Evolutionary conservation across 2,888 invertebrate genomes (phyloP), one percentile per base, ranked within the genome.

Genomic region (Terebella lapidaria): DNA sequence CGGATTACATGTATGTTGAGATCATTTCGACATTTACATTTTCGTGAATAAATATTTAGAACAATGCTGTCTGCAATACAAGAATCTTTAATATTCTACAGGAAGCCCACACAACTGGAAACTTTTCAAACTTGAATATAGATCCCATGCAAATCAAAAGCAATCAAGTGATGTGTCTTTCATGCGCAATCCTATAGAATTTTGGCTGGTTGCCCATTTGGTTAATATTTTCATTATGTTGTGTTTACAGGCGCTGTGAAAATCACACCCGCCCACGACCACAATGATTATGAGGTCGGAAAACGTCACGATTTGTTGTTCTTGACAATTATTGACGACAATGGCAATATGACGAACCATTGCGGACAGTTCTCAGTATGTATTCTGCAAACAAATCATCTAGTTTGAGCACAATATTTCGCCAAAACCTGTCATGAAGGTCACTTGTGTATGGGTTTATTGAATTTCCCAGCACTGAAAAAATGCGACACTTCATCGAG

Each of bases 221-320:
- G n/a, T n/a, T n/a, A n/a, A n/a, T n/a, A n/a, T n/a, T n/a, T n/a
- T n/a, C n/a, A n/a, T n/a, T n/a, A n/a, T n/a, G n/a, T n/a, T n/a
- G n/a, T n/a, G n/a, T n/a, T n/a, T n/a, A n/a, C 57, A 80, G 92
- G 97, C 70, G 96, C 95, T 62, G 99, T 99, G 0, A 99, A 99
- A 83, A 92, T 99, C 63, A 97, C 97, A 1, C 97, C 99, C 0
- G 96, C 94, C 1, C 99, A 99, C 81, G 96, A 99, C 81, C 90
- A 88, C 35, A 92, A 92, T 75, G 99, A 99, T 84, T 99, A 95
- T 80, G 95, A 95, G 74, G 89, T 94, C 49, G 97, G 92, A 42
- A 89, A 91, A 74, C 85, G 94, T 4, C 93, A 94, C 79, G 86
- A 88, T 67, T 83, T 99, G 64, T 88, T 89, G 0, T 90, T 91